Conservation (phyloP, 2,888 invertebrate species). For the Harpagoxenus sublaevis region DNA sequence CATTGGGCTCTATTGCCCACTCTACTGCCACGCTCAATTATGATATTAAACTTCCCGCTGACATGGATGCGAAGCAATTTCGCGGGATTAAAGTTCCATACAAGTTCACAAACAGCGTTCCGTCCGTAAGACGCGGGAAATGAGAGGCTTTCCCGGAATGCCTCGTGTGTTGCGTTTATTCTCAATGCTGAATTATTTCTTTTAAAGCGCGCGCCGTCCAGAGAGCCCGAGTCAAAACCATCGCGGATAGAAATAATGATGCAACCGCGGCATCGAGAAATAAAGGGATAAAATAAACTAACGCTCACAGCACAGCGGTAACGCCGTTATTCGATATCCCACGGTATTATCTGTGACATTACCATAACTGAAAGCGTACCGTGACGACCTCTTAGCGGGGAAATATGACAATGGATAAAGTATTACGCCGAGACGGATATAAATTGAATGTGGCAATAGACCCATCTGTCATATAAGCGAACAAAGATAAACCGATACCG, state of each 20-base stretch:
- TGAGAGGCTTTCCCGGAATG: conserved; percentile 49
- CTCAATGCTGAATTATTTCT: conserved; percentile 50
- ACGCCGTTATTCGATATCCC: conserved; percentile 8
- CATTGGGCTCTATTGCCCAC: conserved; percentile 29
- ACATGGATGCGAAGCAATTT: conserved; percentile 55
- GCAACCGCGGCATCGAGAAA: background rate
- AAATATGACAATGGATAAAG: conserved; percentile 48
- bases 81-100: conserved; percentile 52
- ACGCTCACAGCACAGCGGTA: background rate
- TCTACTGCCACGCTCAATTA: conserved; percentile 45
- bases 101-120: conserved; percentile 48
- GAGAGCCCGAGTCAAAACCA: conserved; percentile 7
- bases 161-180: conserved; percentile 43
- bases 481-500: conserved; percentile 44
- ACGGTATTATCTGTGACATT: conserved; percentile 41
- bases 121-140: conserved; percentile 47
- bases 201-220: conserved; percentile 1
- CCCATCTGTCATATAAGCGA: conserved; percentile 44
- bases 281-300: conserved; percentile 22
- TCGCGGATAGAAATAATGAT: conserved; percentile 42
- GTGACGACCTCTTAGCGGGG: conserved; percentile 38
- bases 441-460: conserved; percentile 28
- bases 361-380: conserved; percentile 38
- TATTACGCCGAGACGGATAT: conserved; percentile 43
- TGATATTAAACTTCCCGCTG: conserved; percentile 52